Evolutionary conservation across 2,113 vertebrate genomes (phyloP).

Genomic region (Gobius niger): DNA sequence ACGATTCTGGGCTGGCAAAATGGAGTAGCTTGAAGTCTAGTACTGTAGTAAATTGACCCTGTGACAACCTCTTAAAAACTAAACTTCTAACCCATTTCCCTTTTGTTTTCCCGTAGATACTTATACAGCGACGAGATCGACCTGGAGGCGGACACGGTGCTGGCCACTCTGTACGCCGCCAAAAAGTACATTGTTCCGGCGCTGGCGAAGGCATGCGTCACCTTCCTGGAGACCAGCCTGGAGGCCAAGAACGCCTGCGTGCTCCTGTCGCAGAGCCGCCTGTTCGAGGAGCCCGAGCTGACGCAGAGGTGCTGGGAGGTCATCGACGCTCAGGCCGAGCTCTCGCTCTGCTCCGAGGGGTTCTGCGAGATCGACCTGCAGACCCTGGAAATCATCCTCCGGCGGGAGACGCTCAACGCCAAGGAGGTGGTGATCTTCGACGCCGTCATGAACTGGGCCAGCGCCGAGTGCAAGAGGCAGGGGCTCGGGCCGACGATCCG

Average conservation of each 20-base stretch:
- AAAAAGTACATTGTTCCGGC: conserved; percentile 98
- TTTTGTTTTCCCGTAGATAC: conserved; percentile 77
- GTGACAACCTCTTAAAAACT: too few species aligned
- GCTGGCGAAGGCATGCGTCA: conserved; percentile 91
- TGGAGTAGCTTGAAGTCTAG: too few species aligned
- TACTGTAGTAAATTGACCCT: too few species aligned
- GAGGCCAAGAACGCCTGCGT: conserved; percentile 95
- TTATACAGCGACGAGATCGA: conserved; percentile 98
- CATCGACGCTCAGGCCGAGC: conserved; percentile 95
- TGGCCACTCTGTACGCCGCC: conserved; percentile 93
- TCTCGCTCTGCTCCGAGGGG: conserved; percentile 89
- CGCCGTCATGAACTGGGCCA: conserved; percentile 89
- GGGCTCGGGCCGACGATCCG: conserved; percentile 75
- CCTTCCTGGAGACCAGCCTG: conserved; percentile 94
- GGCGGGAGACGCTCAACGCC: conserved; percentile 89
- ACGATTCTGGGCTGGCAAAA: too few species aligned
- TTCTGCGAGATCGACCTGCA: conserved; percentile 93
- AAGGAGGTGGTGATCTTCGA: conserved; percentile 92
- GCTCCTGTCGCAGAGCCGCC: conserved; percentile 94
- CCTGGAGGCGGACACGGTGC: conserved; percentile 93
- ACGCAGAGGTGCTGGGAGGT: conserved; percentile 97
- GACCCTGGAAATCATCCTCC: conserved; percentile 90
- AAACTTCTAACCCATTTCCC: not conserved
- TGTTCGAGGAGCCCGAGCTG: conserved; percentile 95
- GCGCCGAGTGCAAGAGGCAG: conserved; percentile 88